Evolutionary conservation across 2,888 invertebrate genomes (phyloP).

Genomic region (Noctua fimbriata): DNA sequence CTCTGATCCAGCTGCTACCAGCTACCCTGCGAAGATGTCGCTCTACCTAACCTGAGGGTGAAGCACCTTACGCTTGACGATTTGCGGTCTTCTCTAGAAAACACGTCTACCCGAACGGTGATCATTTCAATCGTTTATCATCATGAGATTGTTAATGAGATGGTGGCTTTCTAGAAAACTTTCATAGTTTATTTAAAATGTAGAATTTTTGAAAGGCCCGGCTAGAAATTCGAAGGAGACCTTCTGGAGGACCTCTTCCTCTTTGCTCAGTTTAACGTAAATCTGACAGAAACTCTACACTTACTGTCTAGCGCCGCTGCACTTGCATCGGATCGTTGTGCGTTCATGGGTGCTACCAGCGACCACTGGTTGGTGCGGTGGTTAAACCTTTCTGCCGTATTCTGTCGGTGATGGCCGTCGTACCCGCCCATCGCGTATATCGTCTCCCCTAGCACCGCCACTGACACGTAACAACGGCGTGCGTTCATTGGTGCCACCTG

Average conservation of each 20-base stretch:
- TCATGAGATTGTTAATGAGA: neutral
- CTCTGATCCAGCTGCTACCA: neutral
- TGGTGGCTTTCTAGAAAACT: neutral
- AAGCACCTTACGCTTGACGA: neutral
- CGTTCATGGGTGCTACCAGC: conserved; percentile 96
- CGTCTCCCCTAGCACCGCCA: conserved; percentile 93
- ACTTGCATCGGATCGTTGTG: conserved; percentile 97
- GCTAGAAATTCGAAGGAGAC: neutral
- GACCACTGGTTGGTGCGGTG: conserved; percentile 96
- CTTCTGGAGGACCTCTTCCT: neutral
- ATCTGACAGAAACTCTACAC: conserved; percentile 2
- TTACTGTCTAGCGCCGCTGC: conserved; percentile 95
- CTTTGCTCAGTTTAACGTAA: neutral
- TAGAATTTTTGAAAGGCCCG: neutral
- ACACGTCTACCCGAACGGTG: neutral
- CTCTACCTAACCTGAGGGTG: neutral
- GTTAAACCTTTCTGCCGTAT: conserved; percentile 96
- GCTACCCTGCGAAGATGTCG: neutral
- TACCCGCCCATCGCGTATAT: conserved; percentile 97
- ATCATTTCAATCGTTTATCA: neutral
- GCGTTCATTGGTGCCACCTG: conserved; percentile 96
- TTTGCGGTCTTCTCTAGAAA: neutral
- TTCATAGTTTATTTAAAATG: neutral
- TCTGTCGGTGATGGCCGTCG: conserved; percentile 96
- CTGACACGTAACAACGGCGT: conserved; percentile 96